phyloP scores from a whole-genome alignment of 2,113 vertebrate genomes.

The Lagopus leucura region DNA sequence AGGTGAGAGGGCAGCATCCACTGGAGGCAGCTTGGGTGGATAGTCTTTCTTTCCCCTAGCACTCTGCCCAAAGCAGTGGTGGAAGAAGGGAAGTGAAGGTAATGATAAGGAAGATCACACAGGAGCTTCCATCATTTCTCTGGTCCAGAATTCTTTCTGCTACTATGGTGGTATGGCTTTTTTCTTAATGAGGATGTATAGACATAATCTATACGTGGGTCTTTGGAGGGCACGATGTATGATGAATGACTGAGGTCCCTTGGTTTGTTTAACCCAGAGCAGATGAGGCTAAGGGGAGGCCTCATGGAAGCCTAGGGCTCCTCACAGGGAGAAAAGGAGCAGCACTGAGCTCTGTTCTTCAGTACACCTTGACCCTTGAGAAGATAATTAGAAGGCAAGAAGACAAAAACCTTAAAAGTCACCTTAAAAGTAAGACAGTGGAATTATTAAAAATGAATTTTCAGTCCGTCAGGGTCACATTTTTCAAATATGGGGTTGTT shows the following conservation, averaged over 20 bases:
- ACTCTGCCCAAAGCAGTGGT: not conserved
- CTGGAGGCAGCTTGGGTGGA: not conserved
- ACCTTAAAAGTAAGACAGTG: not conserved
- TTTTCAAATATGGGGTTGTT: not conserved
- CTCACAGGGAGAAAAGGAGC: too few species aligned
- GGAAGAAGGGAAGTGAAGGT: not conserved
- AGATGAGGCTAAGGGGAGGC: too few species aligned
- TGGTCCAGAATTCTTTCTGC: not conserved
- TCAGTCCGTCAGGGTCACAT: not conserved
- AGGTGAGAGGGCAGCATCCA: not conserved
- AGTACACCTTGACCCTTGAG: not conserved
- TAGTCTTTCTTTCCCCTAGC: not conserved
- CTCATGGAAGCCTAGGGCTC: too few species aligned
- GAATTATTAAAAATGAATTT: not conserved
- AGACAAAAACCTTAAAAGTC: not conserved
- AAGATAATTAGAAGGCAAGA: not conserved
- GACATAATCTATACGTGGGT: not conserved
- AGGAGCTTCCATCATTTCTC: rapidly evolving
- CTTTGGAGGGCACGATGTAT: too few species aligned
- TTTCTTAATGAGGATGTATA: not conserved
- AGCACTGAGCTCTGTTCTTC: too few species aligned
- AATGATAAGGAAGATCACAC: not conserved
- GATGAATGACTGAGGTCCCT: too few species aligned
- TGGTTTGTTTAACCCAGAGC: too few species aligned
- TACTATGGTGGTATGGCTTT: not conserved